A percentile compares a stretch with the other conserved stretches of the same genome.
These are phyloP conservation scores for Colinus virginianus DNA, from an alignment of 2,113 vertebrate genomes.

Conservation along the genomic window DNA sequence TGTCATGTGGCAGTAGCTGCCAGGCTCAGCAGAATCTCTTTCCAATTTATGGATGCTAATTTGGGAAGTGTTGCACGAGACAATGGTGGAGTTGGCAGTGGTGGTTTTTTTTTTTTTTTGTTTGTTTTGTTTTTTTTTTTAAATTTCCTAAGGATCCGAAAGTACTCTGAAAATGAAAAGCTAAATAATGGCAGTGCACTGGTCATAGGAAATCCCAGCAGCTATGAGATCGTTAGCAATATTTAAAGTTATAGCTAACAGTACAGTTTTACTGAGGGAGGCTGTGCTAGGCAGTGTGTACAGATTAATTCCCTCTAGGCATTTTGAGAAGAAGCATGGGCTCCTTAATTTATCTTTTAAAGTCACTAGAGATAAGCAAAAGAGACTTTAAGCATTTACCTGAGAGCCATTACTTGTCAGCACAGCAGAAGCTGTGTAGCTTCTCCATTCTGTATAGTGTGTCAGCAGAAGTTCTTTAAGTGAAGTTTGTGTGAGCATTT, in stretches of 20 bases:
- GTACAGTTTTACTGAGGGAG: not conserved
- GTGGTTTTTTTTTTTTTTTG: too few relatives aligned
- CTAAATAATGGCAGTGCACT: not conserved
- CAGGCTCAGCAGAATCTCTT: not conserved
- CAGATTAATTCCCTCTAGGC: not conserved
- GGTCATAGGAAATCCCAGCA: not conserved
- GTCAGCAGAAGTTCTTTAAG: constrained; percentile 10
- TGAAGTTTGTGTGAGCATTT: constrained; percentile 32
- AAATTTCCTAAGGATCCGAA: not conserved
- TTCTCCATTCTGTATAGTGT: not conserved
- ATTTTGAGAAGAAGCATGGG: not conserved
- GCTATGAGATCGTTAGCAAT: not conserved
- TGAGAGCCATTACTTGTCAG: not conserved
- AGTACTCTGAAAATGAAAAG: not conserved
- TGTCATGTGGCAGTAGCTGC: not conserved
- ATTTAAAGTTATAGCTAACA: not conserved
- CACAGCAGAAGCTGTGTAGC: not conserved
- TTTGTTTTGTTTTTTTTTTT: too few relatives aligned
- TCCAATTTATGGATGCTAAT: not conserved
- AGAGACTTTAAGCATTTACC: not conserved
- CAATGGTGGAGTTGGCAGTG: rapidly evolving
- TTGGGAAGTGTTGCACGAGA: not conserved
- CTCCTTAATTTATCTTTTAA: constrained; percentile 19
- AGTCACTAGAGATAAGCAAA: not conserved
- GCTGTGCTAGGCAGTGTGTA: not conserved